These are phyloP conservation scores for Hydrocynus forskahlii DNA, from an alignment of 2,797 vertebrate species.

Conservation along the genomic window DNA sequence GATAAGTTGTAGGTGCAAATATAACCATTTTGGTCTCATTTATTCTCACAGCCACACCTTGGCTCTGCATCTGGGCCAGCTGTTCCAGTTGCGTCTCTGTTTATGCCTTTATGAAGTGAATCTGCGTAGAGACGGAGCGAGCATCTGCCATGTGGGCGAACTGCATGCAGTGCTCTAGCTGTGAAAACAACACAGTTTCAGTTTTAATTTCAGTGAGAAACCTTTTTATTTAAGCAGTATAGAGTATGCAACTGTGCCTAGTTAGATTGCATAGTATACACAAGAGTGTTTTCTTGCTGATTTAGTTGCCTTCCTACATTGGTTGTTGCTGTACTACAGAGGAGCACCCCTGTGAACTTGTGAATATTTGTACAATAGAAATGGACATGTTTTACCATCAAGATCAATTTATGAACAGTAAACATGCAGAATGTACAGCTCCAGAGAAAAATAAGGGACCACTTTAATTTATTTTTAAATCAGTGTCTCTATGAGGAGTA, in stretches of 20 bases:
- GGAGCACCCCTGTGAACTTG: not conserved
- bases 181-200: not conserved
- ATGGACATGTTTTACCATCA: no score
- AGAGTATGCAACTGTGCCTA: no score
- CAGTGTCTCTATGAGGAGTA: no score
- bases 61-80: slow-evolving; percentile 7
- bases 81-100: not conserved
- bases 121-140: not conserved
- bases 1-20: slow-evolving; percentile 1
- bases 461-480: no score
- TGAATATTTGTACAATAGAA: not conserved
- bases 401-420: no score
- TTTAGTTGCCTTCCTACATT: not conserved
- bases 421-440: no score
- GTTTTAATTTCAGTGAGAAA: no score
- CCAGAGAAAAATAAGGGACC: no score
- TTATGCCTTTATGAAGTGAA: not conserved
- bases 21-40: not conserved
- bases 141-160: not conserved
- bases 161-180: not conserved
- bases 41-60: not conserved
- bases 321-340: no score
- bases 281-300: not conserved
- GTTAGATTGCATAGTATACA: not conserved
- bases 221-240: no score